These are phyloP conservation scores for Polyodon spathula DNA, from an alignment of 2,113 vertebrate species.

Conservation along the genomic window DNA sequence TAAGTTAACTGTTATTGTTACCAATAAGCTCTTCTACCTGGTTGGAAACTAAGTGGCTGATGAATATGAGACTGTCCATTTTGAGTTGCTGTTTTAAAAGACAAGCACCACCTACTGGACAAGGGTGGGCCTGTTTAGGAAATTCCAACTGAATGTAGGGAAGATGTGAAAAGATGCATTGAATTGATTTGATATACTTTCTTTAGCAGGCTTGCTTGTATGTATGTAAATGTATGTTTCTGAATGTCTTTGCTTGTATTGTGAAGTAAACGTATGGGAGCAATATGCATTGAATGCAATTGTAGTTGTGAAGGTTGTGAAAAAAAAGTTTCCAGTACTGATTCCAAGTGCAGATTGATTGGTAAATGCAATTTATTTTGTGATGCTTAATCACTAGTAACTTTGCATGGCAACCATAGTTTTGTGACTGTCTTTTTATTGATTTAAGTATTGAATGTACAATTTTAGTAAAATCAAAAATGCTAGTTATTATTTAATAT, in stretches of 20 bases:
- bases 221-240: neutral
- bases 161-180: neutral
- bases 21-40: neutral
- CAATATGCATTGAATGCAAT: conserved; percentile 2
- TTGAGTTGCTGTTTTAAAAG: neutral
- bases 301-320: conserved; percentile 4
- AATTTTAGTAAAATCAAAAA: neutral
- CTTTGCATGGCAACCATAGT: conserved; percentile 7
- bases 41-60: neutral
- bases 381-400: neutral
- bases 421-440: neutral
- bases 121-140: neutral
- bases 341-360: too few species aligned
- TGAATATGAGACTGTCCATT: conserved; percentile 1
- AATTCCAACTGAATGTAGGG: neutral
- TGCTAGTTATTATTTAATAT: neutral
- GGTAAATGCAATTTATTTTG: neutral
- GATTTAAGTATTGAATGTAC: conserved; percentile 7
- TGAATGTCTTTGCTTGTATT: neutral
- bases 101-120: neutral
- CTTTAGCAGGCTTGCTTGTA: neutral
- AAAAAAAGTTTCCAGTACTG: neutral
- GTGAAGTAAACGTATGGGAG: neutral
- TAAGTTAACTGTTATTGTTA: neutral
- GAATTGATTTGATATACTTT: neutral